These are phyloP conservation scores for Rhopalosiphum nymphaeae DNA, from an alignment of 2,888 invertebrate species.

Conservation along the genomic window DNA sequence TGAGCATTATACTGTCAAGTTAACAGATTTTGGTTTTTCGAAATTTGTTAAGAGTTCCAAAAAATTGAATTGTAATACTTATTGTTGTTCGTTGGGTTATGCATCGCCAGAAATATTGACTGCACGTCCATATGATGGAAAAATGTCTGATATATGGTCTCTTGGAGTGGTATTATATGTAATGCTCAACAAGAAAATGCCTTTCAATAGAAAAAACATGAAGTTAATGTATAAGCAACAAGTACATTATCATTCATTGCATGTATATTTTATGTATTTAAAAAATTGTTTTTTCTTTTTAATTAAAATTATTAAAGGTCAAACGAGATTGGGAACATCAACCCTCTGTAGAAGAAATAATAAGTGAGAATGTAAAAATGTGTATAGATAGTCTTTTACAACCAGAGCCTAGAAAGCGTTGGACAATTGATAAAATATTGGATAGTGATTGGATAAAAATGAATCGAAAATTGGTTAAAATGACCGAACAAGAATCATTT, in stretches of 20 bases:
- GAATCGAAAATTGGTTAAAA: constrained; percentile 24
- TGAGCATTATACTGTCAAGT: constrained; percentile 81
- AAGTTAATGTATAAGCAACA: constrained; percentile 80
- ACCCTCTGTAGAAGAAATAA: constrained; percentile 74
- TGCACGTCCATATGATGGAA: constrained; percentile 80
- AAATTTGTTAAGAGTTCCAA: constrained; percentile 71
- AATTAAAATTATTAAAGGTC: constrained; percentile 23
- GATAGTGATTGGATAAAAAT: constrained; percentile 61
- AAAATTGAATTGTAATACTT: constrained; percentile 79
- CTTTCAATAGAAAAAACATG: constrained; percentile 83
- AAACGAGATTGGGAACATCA: constrained; percentile 77
- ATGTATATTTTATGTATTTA: neutral
- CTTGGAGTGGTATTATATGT: constrained; percentile 84
- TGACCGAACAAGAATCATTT: constrained; percentile 49
- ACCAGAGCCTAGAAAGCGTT: constrained; percentile 52
- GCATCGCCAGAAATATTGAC: constrained; percentile 87
- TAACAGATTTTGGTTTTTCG: constrained; percentile 88
- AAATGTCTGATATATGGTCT: constrained; percentile 84
- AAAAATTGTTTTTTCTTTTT: neutral
- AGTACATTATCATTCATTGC: constrained; percentile 72
- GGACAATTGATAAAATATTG: constrained; percentile 41
- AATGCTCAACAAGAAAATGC: constrained; percentile 86
- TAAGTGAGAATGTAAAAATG: constrained; percentile 71
- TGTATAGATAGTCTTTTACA: constrained; percentile 36
- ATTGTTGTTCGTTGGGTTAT: constrained; percentile 88